phyloP scores from a whole-genome alignment of 2,113 vertebrate species.

The Pterocles orientalis region DNA sequence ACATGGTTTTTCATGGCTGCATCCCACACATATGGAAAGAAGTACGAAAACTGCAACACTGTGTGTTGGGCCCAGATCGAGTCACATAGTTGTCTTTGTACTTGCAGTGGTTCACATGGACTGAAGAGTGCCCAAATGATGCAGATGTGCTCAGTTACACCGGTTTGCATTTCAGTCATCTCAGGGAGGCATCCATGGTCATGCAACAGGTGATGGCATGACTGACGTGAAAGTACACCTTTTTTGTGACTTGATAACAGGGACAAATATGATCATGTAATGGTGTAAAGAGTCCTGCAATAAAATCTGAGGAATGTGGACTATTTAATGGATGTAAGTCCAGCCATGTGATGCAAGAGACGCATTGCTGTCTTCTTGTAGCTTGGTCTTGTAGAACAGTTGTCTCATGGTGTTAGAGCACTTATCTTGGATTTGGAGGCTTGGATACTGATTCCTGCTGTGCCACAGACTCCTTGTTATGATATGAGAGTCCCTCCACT shows the following conservation, averaged over 20 bases:
- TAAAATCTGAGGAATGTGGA: neutral
- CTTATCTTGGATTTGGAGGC: neutral
- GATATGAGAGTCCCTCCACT: neutral
- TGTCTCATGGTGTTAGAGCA: neutral
- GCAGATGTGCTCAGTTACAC: neutral
- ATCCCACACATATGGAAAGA: neutral
- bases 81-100: neutral
- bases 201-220: neutral
- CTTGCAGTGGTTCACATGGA: neutral
- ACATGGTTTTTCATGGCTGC: neutral
- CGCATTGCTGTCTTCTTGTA: neutral
- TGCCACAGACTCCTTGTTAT: neutral
- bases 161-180: neutral
- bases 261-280: neutral
- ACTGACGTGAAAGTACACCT: neutral
- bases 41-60: rapidly evolving
- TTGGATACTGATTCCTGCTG: neutral
- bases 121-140: neutral
- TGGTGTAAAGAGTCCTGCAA: neutral
- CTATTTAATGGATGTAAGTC: neutral
- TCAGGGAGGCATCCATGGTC: neutral
- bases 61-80: neutral
- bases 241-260: neutral
- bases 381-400: neutral
- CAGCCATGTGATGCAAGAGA: neutral